phyloP scores from a whole-genome alignment of 2,797 vertebrate species.

The Mionectes olivaceus region DNA sequence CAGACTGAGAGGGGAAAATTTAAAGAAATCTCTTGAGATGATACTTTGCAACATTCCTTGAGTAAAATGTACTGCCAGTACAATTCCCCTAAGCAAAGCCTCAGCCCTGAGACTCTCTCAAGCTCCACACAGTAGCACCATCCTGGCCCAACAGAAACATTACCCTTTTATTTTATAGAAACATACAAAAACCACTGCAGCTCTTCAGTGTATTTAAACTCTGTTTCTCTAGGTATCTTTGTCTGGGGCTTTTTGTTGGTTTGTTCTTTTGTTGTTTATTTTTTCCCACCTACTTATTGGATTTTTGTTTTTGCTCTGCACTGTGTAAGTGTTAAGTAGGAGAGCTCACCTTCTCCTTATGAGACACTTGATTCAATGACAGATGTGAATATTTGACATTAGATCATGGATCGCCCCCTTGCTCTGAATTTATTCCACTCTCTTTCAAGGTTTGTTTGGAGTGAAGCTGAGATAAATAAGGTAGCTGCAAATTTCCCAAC shows the following conservation, averaged over 20 bases:
- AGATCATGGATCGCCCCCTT: not conserved
- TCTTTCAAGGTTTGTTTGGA: not conserved
- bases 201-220: not conserved
- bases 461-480: not conserved
- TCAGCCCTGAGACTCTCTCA: not conserved
- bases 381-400: not conserved
- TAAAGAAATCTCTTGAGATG: not conserved
- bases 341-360: not conserved
- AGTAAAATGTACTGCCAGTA: not conserved
- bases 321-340: not conserved
- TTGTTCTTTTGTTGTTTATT: not conserved
- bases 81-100: not conserved
- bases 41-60: not conserved
- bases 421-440: not conserved
- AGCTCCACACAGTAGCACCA: not conserved
- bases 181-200: not conserved
- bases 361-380: not conserved
- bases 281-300: not conserved
- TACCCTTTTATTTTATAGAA: not conserved
- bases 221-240: not conserved
- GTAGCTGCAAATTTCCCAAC: not conserved
- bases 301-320: not conserved
- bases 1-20: not conserved
- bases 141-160: not conserved
- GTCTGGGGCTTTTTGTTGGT: fast-evolving